A percentile compares a stretch with the other conserved stretches of the same genome.
phyloP scores from a whole-genome alignment of 2,888 invertebrate genomes.

The Idaea dimidiata region DNA sequence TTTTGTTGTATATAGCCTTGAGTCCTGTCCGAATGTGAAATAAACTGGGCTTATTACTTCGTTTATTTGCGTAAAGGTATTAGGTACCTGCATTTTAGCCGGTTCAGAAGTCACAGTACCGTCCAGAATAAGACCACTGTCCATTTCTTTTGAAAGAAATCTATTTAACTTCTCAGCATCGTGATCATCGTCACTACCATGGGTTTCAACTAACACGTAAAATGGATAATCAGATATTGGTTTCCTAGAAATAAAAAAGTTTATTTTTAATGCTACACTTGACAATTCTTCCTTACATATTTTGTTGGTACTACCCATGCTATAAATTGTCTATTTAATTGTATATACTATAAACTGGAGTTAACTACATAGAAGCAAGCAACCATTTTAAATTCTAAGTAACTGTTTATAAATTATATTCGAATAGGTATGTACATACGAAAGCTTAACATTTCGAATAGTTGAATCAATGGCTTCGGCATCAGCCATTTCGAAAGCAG shows the following conservation, averaged over 20 bases:
- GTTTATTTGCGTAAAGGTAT: not conserved
- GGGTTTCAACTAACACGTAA: constrained; percentile 92
- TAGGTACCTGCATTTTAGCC: constrained; percentile 86
- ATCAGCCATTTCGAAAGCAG: constrained; percentile 98
- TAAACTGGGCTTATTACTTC: not conserved
- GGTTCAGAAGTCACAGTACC: constrained; percentile 93
- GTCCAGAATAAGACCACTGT: constrained; percentile 86
- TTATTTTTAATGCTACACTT: not conserved
- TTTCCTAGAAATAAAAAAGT: constrained; percentile 53
- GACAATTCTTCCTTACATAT: no score
- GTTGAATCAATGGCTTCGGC: constrained; percentile 85
- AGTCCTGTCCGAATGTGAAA: no score
- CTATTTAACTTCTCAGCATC: constrained; percentile 92
- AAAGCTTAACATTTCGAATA: constrained; percentile 76
- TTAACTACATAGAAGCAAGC: no score
- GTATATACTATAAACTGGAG: no score
- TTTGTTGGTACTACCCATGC: not conserved
- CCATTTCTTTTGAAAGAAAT: constrained; percentile 89
- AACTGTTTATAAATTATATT: not conserved
- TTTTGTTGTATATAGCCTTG: no score
- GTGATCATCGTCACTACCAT: constrained; percentile 91
- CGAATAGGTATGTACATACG: constrained; percentile 55
- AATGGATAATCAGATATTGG: constrained; percentile 86
- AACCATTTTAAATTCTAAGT: no score
- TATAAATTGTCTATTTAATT: no score